Evolutionary conservation across 2,888 invertebrate genomes (phyloP).

Genomic region (Hypercompe scribonia): DNA sequence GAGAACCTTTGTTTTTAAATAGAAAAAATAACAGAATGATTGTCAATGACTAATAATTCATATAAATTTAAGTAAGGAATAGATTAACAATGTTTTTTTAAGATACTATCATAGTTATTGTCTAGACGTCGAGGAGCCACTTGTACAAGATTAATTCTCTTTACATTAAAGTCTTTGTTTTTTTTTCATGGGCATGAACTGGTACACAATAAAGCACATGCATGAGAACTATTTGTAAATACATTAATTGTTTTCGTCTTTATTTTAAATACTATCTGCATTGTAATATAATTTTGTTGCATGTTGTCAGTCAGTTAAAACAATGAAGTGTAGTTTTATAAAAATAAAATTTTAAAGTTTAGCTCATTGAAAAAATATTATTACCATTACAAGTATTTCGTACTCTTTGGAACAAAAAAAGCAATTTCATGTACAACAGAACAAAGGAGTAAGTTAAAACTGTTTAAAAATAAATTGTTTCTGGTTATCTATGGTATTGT

Average conservation of each 20-base stretch:
- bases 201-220: neutral
- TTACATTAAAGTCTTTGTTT: neutral
- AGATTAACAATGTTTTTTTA: neutral
- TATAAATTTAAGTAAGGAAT: neutral
- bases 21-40: neutral
- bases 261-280: neutral
- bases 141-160: neutral
- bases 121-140: neutral
- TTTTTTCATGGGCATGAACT: constrained; percentile 1
- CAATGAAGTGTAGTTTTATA: neutral
- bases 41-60: neutral
- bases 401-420: neutral
- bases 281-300: neutral
- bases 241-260: neutral
- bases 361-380: neutral
- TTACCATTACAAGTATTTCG: neutral
- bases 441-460: neutral
- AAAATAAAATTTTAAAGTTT: neutral
- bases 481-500: neutral
- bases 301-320: neutral
- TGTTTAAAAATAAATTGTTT: neutral
- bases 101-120: neutral
- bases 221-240: neutral
- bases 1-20: neutral
- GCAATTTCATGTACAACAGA: neutral